Percentiles rank a stretch among this genome's conserved stretches.
phyloP scores from a whole-genome alignment of 2,888 invertebrate genomes.

The Tineola bisselliella region DNA sequence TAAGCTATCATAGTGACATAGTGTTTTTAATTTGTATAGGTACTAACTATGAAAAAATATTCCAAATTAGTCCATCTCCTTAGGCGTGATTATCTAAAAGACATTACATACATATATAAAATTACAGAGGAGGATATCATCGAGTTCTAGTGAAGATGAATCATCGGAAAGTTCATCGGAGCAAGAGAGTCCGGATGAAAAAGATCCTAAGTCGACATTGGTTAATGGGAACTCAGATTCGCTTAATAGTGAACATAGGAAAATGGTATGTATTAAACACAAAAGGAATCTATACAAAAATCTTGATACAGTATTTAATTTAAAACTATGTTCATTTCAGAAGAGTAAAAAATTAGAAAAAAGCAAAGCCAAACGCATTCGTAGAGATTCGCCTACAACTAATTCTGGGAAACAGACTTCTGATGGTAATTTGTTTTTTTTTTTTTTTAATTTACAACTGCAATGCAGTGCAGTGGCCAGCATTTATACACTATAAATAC shows the following conservation, averaged over 20 bases:
- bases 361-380: constrained; percentile 45
- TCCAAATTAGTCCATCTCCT: too few relatives aligned
- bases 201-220: constrained; percentile 32
- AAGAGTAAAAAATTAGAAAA: constrained; percentile 52
- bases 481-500: too few relatives aligned
- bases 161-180: constrained; percentile 52
- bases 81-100: too few relatives aligned
- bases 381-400: constrained; percentile 55
- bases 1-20: too few relatives aligned
- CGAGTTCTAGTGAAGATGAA: constrained; percentile 51
- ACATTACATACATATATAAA: not conserved
- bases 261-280: constrained; percentile 34
- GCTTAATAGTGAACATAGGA: constrained; percentile 51
- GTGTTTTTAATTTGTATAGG: too few relatives aligned
- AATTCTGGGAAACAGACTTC: constrained; percentile 59
- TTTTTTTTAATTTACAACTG: not conserved
- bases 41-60: too few relatives aligned
- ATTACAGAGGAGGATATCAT: constrained; percentile 48
- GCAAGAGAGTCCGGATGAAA: constrained; percentile 45
- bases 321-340: constrained; percentile 28
- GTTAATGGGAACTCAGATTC: constrained; percentile 41
- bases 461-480: too few relatives aligned
- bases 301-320: too few relatives aligned
- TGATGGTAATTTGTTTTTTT: constrained; percentile 34
- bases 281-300: too few relatives aligned